Conservation (phyloP, 2,888 invertebrate species). For the Acanthosoma haemorrhoidale region DNA sequence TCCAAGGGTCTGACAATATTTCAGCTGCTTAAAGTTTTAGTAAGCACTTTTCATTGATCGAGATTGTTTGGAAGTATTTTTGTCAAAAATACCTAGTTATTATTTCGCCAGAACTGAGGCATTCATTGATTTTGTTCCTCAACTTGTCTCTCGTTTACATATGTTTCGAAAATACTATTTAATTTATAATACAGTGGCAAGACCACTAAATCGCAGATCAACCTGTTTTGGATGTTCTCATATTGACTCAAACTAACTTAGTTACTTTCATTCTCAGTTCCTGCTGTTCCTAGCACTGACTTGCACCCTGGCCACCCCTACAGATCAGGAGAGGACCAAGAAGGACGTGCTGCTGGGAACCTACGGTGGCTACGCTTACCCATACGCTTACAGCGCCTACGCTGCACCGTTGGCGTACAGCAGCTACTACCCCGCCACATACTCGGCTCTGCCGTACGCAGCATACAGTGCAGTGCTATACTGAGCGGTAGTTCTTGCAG, state of each 20-base stretch:
- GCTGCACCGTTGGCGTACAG: constrained; percentile 32
- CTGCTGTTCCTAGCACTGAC: constrained; percentile 34
- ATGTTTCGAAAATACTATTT: too few species aligned
- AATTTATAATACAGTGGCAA: too few species aligned
- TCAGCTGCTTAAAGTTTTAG: too few species aligned
- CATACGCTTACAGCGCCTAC: constrained; percentile 27
- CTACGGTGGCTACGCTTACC: constrained; percentile 18
- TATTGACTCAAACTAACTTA: not conserved
- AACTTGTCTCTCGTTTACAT: too few species aligned
- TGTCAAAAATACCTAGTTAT: too few species aligned
- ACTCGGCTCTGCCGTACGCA: not conserved
- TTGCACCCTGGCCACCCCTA: constrained; percentile 34
- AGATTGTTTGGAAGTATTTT: too few species aligned
- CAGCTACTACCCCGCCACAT: constrained; percentile 32
- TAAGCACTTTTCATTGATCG: too few species aligned
- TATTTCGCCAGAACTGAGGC: too few species aligned
- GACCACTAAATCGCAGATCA: too few species aligned
- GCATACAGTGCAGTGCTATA: not conserved
- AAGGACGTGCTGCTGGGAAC: constrained; percentile 35
- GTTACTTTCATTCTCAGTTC: constrained; percentile 3
- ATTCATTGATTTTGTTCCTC: too few species aligned
- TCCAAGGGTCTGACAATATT: too few species aligned
- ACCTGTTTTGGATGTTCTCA: too few species aligned
- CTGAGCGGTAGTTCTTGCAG: not conserved
- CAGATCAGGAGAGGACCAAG: constrained; percentile 29